Evolutionary conservation across 2,113 vertebrate genomes (phyloP), one percentile per base, ranked within the genome.

Genomic region (Proterorhinus semilunaris): DNA sequence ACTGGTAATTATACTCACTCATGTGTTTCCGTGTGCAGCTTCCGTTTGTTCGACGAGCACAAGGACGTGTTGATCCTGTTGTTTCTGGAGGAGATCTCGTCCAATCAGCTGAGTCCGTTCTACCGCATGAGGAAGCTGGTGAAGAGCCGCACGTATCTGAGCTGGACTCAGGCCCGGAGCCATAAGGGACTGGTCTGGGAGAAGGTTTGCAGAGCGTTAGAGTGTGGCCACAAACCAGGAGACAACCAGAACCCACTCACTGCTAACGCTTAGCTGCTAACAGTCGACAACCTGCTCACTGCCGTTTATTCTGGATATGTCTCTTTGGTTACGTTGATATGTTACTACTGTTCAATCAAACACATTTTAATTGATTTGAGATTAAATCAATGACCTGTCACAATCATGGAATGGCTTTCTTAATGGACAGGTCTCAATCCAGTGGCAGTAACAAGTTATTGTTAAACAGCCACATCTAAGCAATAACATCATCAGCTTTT

Each of bases 11-110:
- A 36, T 3, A 36, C 27, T 54, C 8, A 54, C 21, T 21, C 8
- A 21, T 54, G 8, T 54, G 2, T 61, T 7, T 7, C 53, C 27
- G 46, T 46, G 45, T 36, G 27, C 6, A 93, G 90, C 50, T 94
- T 90, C 62, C 88, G 91, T 11, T 83, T 94, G 43, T 93, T 94
- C 43, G 90, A 93, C 7, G 92, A 94, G 77, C 63, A 85, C 69
- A 89, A 85, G 74, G 93, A 94, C 16, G 90, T 93, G 4, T 74
- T 94, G 68, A 89, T 93, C 61, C 77, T 94, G 73, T 73, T 94
- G 49, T 93, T 94, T 0, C 76, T 94, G 74, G 92, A 94, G 82
- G 91, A 93, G 4, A 92, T 94, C 36, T 86, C 90, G 3, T 10
- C 55, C 45, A 12, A 12, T 9, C 62, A 81, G 59, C 81, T 93